phyloP scores from a whole-genome alignment of 2,888 invertebrate species.

The Theristus sp. region DNA sequence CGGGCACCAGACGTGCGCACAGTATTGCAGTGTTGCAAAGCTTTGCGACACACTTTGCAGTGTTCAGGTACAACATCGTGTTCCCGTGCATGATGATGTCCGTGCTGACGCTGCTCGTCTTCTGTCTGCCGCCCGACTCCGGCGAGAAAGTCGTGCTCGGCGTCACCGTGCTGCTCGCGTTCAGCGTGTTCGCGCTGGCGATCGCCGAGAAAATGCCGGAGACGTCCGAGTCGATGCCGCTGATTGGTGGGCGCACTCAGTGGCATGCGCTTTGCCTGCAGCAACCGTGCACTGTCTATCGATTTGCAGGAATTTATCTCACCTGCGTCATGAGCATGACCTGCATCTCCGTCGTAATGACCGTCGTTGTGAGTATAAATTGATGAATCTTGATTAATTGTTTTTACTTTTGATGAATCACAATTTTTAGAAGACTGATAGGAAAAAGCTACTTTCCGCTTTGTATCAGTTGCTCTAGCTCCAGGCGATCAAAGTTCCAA shows the following conservation, averaged over 20 bases:
- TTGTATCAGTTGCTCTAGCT: too few relatives aligned
- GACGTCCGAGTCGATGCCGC: conserved; percentile 40
- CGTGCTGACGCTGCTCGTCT: conserved; percentile 42
- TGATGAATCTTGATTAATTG: not conserved
- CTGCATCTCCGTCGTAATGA: conserved; percentile 36
- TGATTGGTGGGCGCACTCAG: conserved; percentile 34
- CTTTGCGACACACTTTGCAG: not conserved
- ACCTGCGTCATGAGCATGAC: conserved; percentile 42
- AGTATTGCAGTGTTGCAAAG: not conserved
- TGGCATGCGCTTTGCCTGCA: too few relatives aligned
- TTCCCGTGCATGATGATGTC: conserved; percentile 43
- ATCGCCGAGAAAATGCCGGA: conserved; percentile 43
- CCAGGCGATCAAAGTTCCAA: too few relatives aligned
- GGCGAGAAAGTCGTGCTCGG: conserved; percentile 41
- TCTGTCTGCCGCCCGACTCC: conserved; percentile 39
- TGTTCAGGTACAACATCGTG: conserved; percentile 37
- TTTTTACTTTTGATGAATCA: not conserved
- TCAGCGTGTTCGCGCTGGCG: conserved; percentile 38
- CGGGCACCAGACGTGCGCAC: not conserved
- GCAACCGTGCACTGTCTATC: too few relatives aligned
- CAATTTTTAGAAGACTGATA: too few relatives aligned
- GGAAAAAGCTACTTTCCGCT: not conserved
- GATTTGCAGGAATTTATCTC: conserved; percentile 37
- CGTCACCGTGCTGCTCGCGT: conserved; percentile 40
- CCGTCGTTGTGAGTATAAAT: conserved; percentile 11